phyloP scores from a whole-genome alignment of 2,113 vertebrate species.

The Gadus macrocephalus region DNA sequence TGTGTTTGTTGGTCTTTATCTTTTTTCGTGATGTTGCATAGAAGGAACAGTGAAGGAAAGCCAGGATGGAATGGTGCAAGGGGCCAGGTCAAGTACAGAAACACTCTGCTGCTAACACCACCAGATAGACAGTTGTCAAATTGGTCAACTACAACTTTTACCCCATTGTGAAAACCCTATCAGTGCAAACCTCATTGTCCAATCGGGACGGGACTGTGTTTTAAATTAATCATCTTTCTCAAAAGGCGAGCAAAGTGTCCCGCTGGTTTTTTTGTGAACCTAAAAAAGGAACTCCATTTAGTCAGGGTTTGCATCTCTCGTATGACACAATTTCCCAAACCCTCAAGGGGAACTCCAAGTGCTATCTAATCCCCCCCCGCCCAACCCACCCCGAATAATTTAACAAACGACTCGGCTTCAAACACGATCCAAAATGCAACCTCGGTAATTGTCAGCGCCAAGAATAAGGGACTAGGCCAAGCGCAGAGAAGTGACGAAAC shows the following conservation, averaged over 20 bases:
- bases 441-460: constrained; percentile 32
- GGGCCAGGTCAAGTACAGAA: constrained; percentile 52
- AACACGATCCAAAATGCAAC: constrained; percentile 34
- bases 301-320: constrained; percentile 12
- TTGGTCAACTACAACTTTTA: too few species aligned
- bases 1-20: constrained; percentile 2
- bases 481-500: constrained; percentile 33
- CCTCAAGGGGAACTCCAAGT: too few species aligned
- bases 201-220: too few species aligned
- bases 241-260: constrained; percentile 23
- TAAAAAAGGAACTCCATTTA: constrained; percentile 25
- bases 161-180: too few species aligned
- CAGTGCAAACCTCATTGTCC: too few species aligned
- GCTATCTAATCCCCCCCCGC: constrained; percentile 1
- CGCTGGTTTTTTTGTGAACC: constrained; percentile 24
- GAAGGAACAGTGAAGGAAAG: constrained; percentile 73
- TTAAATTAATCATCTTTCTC: too few species aligned
- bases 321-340: constrained; percentile 18
- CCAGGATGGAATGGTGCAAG: constrained; percentile 71
- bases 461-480: constrained; percentile 35
- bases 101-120: constrained; percentile 35
- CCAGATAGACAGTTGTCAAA: too few species aligned
- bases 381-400: constrained; percentile 10
- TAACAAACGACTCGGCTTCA: constrained; percentile 15
- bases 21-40: constrained; percentile 66